These are phyloP conservation scores for Parauchenoglanis punctatus DNA, from an alignment of 2,797 vertebrate genomes.

Conservation along the genomic window DNA sequence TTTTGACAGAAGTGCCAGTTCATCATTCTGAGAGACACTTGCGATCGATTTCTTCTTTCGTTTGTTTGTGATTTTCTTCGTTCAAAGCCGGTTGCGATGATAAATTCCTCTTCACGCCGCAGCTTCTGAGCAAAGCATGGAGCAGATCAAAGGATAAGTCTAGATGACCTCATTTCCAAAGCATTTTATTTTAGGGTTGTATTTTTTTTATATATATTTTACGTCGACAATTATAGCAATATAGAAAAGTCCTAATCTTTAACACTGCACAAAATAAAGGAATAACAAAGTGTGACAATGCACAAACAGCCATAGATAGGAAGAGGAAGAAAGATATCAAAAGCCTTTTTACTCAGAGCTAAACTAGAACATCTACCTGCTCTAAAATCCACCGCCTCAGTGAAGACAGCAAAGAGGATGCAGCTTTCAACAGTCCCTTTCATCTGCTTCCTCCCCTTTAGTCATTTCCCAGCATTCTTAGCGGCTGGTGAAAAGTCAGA, in stretches of 20 bases:
- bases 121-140: constrained; percentile 63
- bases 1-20: constrained; percentile 79
- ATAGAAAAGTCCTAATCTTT: not conserved
- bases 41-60: constrained; percentile 75
- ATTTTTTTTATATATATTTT: constrained; percentile 23
- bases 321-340: not conserved
- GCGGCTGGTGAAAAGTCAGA: constrained; percentile 34
- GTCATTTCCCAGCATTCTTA: constrained; percentile 49
- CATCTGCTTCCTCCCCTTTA: constrained; percentile 49
- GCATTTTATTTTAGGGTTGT: constrained; percentile 45
- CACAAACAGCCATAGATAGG: not conserved
- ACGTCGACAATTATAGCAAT: constrained; percentile 18
- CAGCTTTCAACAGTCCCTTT: constrained; percentile 44
- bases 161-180: constrained; percentile 66
- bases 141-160: constrained; percentile 65
- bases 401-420: constrained; percentile 10
- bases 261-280: not conserved
- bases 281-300: constrained; percentile 5
- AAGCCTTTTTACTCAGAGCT: not conserved
- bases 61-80: constrained; percentile 82
- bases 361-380: constrained; percentile 13
- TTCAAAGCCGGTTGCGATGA: constrained; percentile 74
- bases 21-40: constrained; percentile 79
- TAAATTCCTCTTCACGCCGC: constrained; percentile 68
- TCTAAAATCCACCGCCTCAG: not conserved